Conservation (phyloP, 2,113 vertebrate genomes). For the Indicator maculatus region DNA sequence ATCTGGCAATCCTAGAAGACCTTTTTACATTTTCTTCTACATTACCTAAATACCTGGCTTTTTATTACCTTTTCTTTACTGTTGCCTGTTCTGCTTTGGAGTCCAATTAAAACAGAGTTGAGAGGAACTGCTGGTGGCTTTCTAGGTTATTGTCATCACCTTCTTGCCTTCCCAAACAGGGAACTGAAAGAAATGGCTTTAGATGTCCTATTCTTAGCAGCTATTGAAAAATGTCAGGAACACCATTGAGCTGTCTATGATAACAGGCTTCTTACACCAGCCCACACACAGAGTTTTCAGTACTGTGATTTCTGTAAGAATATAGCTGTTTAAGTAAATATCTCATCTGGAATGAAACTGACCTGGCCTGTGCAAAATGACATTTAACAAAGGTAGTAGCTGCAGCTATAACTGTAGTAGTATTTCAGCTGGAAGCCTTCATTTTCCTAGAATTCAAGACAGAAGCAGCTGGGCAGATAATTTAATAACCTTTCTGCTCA, state of each 20-base stretch:
- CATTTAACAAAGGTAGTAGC: background rate
- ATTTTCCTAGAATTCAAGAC: background rate
- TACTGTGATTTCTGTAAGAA: background rate
- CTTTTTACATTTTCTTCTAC: background rate
- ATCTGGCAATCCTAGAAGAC: background rate
- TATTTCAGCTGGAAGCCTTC: background rate
- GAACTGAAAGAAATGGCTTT: constrained; percentile 31
- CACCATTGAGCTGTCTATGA: constrained; percentile 7
- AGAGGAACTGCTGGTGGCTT: background rate
- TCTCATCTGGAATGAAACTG: background rate
- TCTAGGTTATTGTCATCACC: background rate
- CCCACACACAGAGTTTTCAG: background rate
- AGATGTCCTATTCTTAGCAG: constrained; percentile 41
- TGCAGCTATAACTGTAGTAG: background rate
- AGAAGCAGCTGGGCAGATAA: background rate
- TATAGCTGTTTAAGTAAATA: constrained; percentile 1
- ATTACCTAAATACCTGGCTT: background rate
- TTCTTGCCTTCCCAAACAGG: background rate
- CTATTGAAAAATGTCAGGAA: constrained; percentile 32
- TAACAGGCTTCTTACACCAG: constrained; percentile 25
- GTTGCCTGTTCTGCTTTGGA: background rate
- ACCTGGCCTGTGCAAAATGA: background rate
- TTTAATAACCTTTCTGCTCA: background rate
- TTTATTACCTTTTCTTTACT: background rate
- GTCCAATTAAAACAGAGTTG: background rate